Evolutionary conservation across 2,888 invertebrate species (phyloP), one percentile per base, ranked within the genome.

Genomic region (Melanophora roralis): DNA sequence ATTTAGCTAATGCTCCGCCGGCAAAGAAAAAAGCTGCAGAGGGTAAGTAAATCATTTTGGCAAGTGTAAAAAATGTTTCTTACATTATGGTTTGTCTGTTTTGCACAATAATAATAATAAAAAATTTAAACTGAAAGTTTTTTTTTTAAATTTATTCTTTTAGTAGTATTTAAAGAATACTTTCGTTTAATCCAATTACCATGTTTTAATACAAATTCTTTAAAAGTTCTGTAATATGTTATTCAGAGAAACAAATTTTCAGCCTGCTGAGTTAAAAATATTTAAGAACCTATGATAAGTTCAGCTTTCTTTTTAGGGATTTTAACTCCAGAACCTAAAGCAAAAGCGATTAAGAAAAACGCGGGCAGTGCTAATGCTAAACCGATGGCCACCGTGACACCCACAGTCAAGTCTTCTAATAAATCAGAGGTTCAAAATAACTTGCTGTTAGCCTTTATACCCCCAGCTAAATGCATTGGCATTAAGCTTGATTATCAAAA

Each of bases 401-500:
- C 87, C n/a, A 85, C 81, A 5, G 69, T 81, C 11, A 81, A 82
- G 21, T 73, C 82, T 0, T 59, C 62, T 1, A 80, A 59, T 47
- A 76, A 51, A 69, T 9, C 60, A 76, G 27, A 84, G 14, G 81
- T 83, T 9, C 84, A 85, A 43, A 87, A 88, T 36, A 92, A 93
- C 84, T 90, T 94, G 2, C 88, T 95, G 0, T 91, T 94, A 79
- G 92, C 93, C 0, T 92, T 92, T 83, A 91, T 94, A 4, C 92
- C 93, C 0, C 89, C 91, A 0, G 93, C 93, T 0, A 92, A 92
- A 84, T 93, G 93, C 81, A 91, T 94, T 8, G 94, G 94, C 32
- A 92, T 95, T 78, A 93, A 93, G 85, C 88, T 94, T 53, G 93
- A 94, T 86, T 91, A 91, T 77, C 91, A 91, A 0, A 91, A 92